Evolutionary conservation across 2,888 invertebrate genomes (phyloP), one percentile per base, ranked within the genome.

Genomic region (Hemaris fuciformis): DNA sequence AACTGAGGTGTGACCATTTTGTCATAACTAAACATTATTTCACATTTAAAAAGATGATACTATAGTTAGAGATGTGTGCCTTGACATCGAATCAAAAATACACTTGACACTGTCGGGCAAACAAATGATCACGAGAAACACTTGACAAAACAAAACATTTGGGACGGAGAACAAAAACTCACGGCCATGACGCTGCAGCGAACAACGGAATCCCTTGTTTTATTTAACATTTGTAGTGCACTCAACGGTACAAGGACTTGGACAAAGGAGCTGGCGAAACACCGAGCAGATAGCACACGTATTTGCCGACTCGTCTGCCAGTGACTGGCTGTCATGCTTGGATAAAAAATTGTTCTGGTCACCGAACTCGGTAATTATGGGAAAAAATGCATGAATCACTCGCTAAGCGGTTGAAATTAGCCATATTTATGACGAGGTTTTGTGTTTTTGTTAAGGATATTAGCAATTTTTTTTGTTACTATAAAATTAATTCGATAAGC

Each of bases 361-460:
- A 69, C 68, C 72, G 74, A 74, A 76, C 76, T 53, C 65, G 71
- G 72, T 75, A 69, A 69, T 70, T 75, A 74, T 75, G 74, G 64
- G 74, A 74, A 74, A 53, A 57, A 59, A 48, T 10, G 10, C 7
- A n/a, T 53, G 60, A 60, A 41, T 60, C 60, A 60, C 41, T 1
- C 22, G 22, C 53, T 31, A 59, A 46, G 34, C 38, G 38, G 25
- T 38, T 34, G 23, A 18, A 23, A 53, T 41, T n/a, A 41, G 20
- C 25, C n/a, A n/a, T n/a, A 8, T 38, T 8, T 22, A 10, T 18
- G 25, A 15, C 6, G 42, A 18, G 48, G n/a, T 46, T 4, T 22
- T 31, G 23, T 34, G 46, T 7, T 23, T 34, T 10, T 15, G 38
- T 38, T 22, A 60, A 0, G 34, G 22, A 15, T 13, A 10, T 43